Base-by-base conservation (phyloP, 1,140 invertebrate species). In the Bombus terrestris region DNA sequence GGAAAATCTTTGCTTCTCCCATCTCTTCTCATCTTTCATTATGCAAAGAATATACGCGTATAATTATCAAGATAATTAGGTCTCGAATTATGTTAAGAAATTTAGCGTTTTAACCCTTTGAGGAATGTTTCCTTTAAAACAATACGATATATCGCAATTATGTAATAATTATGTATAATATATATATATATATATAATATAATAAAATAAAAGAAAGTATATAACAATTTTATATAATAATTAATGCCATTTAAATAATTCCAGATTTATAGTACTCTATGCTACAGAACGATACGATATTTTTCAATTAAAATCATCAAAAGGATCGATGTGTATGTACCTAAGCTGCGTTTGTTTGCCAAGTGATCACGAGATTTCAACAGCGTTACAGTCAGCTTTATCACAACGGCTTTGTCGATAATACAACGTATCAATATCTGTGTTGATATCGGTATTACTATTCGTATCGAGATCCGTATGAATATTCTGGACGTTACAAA, bases 41-140 rank as follows among this genome's bases (percentile, higher is more conserved):
- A 3, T 25, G n/a, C 10, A 12, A 53, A 41, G 1, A 72, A 72
- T n/a, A n/a, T 5, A 39, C 37, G 12, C 28, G 18, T 12, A 13
- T 39, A 10, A 35, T 39, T 47, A 37, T 59, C 35, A 9, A 57
- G 13, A 37, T 37, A 15, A 57, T 57, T 47, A 35, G 3, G 13
- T 35, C 25, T 57, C 73, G 6, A 75, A 35, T 57, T 57, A 13
- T 39, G 15, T 35, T 28, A 15, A 9, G 13, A 13, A 59, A 76
- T 76, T 76, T 74, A 9, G 10, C 32, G 4, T 73, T 62, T 53
- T 53, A 53, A 53, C 73, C 73, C 73, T 75, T 57, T 75, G 73
- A 75, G 43, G 68, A 10, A 68, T 68, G 10, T 35, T 53, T 28
- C 10, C 37, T 71, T 37, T 5, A 69, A 62, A n/a, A n/a, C 59